Evolutionary conservation across 2,888 invertebrate species (phyloP), one percentile per base, ranked within the genome.

Genomic region (Hydrotaea cyrtoneurina): DNA sequence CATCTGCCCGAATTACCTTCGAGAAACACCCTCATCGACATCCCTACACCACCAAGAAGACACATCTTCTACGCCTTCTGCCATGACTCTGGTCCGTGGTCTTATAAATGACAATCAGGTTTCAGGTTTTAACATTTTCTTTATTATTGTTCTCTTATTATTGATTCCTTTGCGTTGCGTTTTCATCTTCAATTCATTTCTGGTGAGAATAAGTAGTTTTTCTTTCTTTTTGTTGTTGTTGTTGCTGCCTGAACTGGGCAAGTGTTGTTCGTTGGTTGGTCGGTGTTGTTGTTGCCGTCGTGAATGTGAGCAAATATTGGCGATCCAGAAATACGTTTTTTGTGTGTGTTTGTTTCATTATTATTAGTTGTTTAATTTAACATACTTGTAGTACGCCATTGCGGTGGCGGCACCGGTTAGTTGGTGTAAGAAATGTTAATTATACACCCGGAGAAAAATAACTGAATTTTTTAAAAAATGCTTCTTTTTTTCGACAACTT

Each of bases 81-180:
- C 57, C 19, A 11, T 23, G 10, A 7, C 19, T 21, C 23, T 53
- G 57, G 8, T 43, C 15, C 26, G 69, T 46, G 69, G 69, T 46
- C 69, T 69, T 59, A 59, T 59, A 59, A 59, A 59, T 59, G 69
- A 69, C 69, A 69, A 69, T 69, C 69, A 69, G 23, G 69, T 69
- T 69, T 69, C 69, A 69, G 69, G 46, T 69, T 69, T 69, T 69
- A 69, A 69, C 69, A 69, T 69, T 69, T 69, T 69, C 69, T 69
- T 69, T 43, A 66, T 66, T 66, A 66, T 55, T 55, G 55, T 55
- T 21, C 21, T 66, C 19, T 21, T 69, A 69, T 43, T 69, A 69
- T 69, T 69, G 69, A 69, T 69, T 46, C 21, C 69, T 69, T 69
- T 3, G 69, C 23, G 59, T 69, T 3, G 69, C 23, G 59, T 59